Evolutionary conservation across 2,113 vertebrate species (phyloP), one percentile per base, ranked within the genome.

Genomic region (Formicarius rufipectus): DNA sequence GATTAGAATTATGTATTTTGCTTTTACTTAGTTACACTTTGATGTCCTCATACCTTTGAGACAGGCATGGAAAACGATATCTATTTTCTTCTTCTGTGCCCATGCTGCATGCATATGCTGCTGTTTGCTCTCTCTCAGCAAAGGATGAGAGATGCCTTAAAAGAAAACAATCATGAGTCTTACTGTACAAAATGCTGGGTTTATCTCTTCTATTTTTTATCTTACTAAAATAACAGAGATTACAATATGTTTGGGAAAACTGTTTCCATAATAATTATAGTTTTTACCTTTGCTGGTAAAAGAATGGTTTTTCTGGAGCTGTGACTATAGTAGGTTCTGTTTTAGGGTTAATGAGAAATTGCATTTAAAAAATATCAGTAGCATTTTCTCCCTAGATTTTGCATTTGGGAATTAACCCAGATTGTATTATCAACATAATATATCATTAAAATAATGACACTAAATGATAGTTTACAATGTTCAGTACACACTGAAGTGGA

Each of bases 401-500:
- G 0, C 56, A 59, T 94, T 95, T 95, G 89, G 77, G 84, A 96
- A 97, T 97, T 97, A 97, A 97, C 90, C 85, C 69, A 92, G 91
- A 95, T 94, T 97, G 93, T 96, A 90, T 96, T 97, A 94, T 96
- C 95, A 92, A 92, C 94, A 95, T 95, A 96, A 95, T 97, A 90
- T 95, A 86, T 97, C 94, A 95, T 97, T 97, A 96, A 97, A 98
- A 96, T 97, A 97, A 97, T 97, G 97, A 92, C 79, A 93, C 91
- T 88, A 97, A 97, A 96, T 97, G 92, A 94, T 96, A 97, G 91
- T 96, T 97, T 97, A 89, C 84, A 72, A 76, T 93, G 86, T 95
- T 97, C 89, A 82, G 93, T 97, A 91, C 82, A 97, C 79, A 91
- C 59, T 96, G 93, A 93, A 97, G 96, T 95, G 93, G 96, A 93